phyloP scores from a whole-genome alignment of 2,113 vertebrate species.

The Rhadina sibilatrix region DNA sequence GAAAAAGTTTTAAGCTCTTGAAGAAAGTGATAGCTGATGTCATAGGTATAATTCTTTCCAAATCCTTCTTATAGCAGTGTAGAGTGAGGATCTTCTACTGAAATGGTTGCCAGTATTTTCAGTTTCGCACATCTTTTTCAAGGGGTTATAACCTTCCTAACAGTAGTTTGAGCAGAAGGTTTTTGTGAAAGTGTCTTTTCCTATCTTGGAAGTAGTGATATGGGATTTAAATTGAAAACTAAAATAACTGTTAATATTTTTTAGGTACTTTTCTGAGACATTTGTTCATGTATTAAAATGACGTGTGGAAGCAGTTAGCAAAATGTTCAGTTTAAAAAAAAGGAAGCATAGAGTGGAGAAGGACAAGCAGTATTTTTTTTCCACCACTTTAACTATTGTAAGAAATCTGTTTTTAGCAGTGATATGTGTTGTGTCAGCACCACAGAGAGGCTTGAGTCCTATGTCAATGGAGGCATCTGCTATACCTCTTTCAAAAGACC shows the following conservation, averaged over 20 bases:
- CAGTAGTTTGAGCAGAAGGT: neutral
- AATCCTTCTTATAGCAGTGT: neutral
- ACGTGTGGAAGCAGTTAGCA: neutral
- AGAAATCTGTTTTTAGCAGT: neutral
- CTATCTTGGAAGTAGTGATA: neutral
- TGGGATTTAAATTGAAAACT: neutral
- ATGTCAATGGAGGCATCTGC: neutral
- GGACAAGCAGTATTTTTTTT: neutral
- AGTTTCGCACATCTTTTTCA: neutral
- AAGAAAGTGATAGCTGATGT: slow-evolving; percentile 22
- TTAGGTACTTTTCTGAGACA: neutral
- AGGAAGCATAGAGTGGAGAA: neutral
- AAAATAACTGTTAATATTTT: neutral
- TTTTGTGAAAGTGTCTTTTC: neutral
- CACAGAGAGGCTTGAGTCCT: neutral
- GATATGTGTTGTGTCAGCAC: neutral
- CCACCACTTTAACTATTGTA: neutral
- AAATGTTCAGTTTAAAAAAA: neutral
- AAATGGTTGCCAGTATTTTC: neutral
- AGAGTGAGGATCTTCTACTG: neutral
- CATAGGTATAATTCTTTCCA: neutral
- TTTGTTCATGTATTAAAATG: neutral
- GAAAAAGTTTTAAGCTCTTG: neutral
- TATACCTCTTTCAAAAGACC: neutral
- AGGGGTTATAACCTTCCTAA: neutral